Conservation (phyloP, 1,140 invertebrate species). For the Aphis gossypii region DNA sequence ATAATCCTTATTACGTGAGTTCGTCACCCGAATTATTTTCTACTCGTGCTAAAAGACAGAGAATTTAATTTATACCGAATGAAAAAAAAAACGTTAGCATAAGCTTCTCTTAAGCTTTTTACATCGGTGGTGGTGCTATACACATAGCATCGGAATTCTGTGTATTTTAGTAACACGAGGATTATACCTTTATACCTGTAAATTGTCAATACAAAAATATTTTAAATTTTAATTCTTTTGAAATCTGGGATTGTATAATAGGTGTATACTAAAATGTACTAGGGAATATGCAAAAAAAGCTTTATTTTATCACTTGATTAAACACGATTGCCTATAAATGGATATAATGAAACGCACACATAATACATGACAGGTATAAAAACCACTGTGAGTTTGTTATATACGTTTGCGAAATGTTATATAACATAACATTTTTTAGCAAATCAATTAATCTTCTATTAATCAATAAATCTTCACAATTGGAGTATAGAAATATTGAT, state of each 20-base stretch:
- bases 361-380: neutral
- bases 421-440: neutral
- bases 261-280: neutral
- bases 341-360: neutral
- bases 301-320: neutral
- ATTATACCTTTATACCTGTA: neutral
- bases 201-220: slow-evolving; percentile 1
- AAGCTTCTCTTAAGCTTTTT: slow-evolving; percentile 18
- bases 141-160: neutral
- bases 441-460: neutral
- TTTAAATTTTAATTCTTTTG: slow-evolving; percentile 20
- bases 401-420: neutral
- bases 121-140: neutral
- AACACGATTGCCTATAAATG: neutral
- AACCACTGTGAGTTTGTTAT: neutral
- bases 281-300: neutral
- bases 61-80: slow-evolving; percentile 25
- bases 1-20: slow-evolving; percentile 31
- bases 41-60: neutral
- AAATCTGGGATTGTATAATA: neutral
- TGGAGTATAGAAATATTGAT: neutral
- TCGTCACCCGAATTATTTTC: slow-evolving; percentile 39
- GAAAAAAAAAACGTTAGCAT: neutral
- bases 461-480: neutral
- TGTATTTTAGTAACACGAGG: neutral